A percentile compares a stretch with the other conserved stretches of the same genome.
Conservation (phyloP, 2,797 vertebrate species). For the Fistularia commersonii region DNA sequence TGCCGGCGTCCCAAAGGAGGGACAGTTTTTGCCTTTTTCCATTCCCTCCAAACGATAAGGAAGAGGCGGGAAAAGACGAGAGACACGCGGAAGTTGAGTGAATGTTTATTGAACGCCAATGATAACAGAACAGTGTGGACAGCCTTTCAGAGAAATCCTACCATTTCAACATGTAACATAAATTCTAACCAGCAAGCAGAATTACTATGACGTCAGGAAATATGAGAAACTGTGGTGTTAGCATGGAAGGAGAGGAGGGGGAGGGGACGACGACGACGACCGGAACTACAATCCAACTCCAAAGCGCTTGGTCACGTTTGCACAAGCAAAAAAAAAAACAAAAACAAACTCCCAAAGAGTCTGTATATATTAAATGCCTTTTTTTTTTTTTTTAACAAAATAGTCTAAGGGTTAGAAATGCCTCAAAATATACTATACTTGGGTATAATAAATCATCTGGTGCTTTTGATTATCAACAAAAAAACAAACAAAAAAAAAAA, state of each 20-base stretch:
- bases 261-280: too few species aligned
- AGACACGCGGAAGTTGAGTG: constrained; percentile 43
- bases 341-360: too few species aligned
- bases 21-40: too few species aligned
- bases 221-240: constrained; percentile 58
- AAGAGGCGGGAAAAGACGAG: constrained; percentile 15
- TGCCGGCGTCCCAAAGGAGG: too few species aligned
- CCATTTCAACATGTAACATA: constrained; percentile 48
- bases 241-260: too few species aligned
- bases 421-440: constrained; percentile 47
- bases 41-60: too few species aligned
- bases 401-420: constrained; percentile 52
- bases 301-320: constrained; percentile 59
- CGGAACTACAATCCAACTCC: constrained; percentile 47
- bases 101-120: constrained; percentile 76
- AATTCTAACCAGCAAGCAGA: constrained; percentile 66
- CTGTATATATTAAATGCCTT: constrained; percentile 70
- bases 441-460: constrained; percentile 61
- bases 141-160: constrained; percentile 56
- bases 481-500: neutral
- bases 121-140: constrained; percentile 61
- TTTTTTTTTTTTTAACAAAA: constrained; percentile 45
- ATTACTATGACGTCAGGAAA: constrained; percentile 47
- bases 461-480: constrained; percentile 49
- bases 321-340: too few species aligned